A percentile compares a stretch with the other conserved stretches of the same genome.
Evolutionary conservation across 2,113 vertebrate species (phyloP).

Genomic region (Seriola rivoliana): DNA sequence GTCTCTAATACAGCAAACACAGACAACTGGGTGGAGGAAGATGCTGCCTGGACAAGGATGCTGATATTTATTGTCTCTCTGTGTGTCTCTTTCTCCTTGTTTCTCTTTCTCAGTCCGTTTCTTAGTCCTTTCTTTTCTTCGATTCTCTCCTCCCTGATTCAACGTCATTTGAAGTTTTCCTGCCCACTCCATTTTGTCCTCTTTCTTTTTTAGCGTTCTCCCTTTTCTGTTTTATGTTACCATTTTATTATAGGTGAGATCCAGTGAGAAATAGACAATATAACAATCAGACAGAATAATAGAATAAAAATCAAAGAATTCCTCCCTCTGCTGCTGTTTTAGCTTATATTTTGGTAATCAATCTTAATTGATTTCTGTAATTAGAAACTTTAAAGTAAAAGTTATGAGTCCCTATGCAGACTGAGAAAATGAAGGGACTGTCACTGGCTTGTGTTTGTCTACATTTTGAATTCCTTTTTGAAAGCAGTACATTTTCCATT

Average conservation of each 20-base stretch:
- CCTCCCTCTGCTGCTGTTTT: not conserved
- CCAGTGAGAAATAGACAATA: not conserved
- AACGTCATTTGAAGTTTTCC: not conserved
- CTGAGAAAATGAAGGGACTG: not conserved
- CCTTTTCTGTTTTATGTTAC: not conserved
- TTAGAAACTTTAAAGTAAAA: not conserved
- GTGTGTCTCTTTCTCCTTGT: conserved; percentile 7
- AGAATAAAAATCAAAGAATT: not conserved
- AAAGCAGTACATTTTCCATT: conserved; percentile 20
- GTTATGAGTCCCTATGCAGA: not conserved
- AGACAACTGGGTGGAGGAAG: conserved; percentile 69
- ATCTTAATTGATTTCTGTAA: not conserved
- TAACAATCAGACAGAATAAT: not conserved
- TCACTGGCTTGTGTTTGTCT: not conserved
- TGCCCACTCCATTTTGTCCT: not conserved
- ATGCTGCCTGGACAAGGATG: conserved; percentile 33
- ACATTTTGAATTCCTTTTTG: not conserved
- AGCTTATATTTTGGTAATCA: not conserved
- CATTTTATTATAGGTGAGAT: not conserved
- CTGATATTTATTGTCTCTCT: conserved; percentile 51
- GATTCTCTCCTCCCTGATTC: conserved; percentile 19
- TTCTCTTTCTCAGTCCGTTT: not conserved
- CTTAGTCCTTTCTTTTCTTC: conserved; percentile 10
- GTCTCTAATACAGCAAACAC: conserved; percentile 71
- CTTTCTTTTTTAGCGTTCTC: not conserved